These are phyloP conservation scores for Scartelaos histophorus DNA, from an alignment of 2,113 vertebrate genomes.

Conservation along the genomic window DNA sequence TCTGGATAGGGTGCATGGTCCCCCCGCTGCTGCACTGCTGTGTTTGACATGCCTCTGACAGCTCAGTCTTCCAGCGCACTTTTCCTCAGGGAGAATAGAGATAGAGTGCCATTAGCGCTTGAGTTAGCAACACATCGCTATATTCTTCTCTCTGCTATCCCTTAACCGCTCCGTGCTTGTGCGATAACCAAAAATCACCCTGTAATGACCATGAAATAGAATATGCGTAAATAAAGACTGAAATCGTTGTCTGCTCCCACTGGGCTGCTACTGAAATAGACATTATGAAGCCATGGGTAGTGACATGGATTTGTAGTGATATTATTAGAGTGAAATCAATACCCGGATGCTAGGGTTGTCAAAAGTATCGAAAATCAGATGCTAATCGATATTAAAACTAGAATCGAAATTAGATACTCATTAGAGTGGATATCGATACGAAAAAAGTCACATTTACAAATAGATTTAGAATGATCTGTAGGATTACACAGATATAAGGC, in stretches of 20 bases:
- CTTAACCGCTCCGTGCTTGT: constrained; percentile 23
- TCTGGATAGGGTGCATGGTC: constrained; percentile 47
- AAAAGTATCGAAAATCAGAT: too few relatives aligned
- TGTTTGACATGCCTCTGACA: constrained; percentile 63
- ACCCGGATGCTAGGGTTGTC: too few relatives aligned
- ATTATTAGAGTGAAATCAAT: too few relatives aligned
- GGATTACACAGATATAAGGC: too few relatives aligned
- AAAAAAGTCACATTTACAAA: too few relatives aligned
- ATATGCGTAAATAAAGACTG: not conserved
- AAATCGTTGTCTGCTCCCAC: not conserved
- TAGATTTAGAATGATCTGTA: too few relatives aligned
- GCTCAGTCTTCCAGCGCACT: constrained; percentile 35
- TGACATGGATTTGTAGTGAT: too few relatives aligned
- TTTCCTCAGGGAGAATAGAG: constrained; percentile 38
- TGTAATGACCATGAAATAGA: constrained; percentile 31
- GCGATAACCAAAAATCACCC: constrained; percentile 37
- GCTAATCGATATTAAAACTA: too few relatives aligned
- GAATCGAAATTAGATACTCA: too few relatives aligned
- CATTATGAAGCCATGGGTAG: too few relatives aligned
- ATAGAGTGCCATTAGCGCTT: constrained; percentile 35
- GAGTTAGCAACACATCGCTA: constrained; percentile 36
- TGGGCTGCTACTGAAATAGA: too few relatives aligned
- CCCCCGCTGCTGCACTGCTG: constrained; percentile 39
- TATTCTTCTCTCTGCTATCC: constrained; percentile 33
- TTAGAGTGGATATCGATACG: too few relatives aligned